Conservation (phyloP, 37 sponge, comb jelly and placozoan species). For the Bolinopsis microptera region DNA sequence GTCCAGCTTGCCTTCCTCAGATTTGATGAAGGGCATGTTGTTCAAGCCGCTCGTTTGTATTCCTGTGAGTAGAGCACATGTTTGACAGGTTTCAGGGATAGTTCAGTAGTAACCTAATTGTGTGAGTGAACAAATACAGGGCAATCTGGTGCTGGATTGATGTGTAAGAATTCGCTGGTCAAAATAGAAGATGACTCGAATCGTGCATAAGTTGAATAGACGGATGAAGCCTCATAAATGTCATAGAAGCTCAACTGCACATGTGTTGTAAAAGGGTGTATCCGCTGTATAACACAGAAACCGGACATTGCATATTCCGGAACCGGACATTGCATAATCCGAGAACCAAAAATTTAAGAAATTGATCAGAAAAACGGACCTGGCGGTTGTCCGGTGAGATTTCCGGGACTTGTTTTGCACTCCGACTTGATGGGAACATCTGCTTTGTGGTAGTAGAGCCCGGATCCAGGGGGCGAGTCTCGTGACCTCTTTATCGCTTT, state of each 20-base stretch:
- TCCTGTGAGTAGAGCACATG: not conserved
- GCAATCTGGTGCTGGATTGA: not conserved
- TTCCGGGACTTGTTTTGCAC: not conserved
- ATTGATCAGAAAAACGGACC: not conserved
- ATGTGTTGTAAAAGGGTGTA: not conserved
- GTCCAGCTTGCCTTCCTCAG: constrained; percentile 9
- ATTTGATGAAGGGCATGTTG: constrained; percentile 23
- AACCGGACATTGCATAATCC: not conserved
- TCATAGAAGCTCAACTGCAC: too few species aligned
- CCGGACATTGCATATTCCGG: not conserved
- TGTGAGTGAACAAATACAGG: not conserved
- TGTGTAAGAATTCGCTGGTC: not conserved
- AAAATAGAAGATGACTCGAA: not conserved
- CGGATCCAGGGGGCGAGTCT: not conserved
- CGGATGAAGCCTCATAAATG: not conserved
- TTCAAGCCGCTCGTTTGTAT: constrained; percentile 10
- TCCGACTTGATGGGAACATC: constrained; percentile 10
- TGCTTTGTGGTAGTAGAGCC: not conserved
- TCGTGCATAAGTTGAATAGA: not conserved
- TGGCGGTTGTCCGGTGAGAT: not conserved
- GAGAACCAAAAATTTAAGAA: too few species aligned
- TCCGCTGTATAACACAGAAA: not conserved
- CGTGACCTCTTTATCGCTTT: not conserved
- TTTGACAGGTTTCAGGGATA: too few species aligned
- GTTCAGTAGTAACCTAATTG: not conserved